Evolutionary conservation across 1,140 invertebrate species (phyloP).

Genomic region (Drosophila erecta): DNA sequence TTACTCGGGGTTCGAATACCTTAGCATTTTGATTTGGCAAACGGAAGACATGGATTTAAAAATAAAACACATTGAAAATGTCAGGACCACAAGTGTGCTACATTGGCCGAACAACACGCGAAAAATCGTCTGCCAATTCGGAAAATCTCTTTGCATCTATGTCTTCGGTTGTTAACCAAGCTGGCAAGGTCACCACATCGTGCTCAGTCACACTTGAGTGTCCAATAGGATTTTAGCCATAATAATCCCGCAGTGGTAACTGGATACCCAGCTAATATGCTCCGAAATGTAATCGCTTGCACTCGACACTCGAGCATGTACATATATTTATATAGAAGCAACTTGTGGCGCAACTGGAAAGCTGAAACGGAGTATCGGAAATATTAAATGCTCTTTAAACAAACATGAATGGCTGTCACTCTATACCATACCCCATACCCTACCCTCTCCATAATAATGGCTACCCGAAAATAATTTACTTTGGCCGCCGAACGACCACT

Average conservation of each 20-base stretch:
- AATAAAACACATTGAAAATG: slow-evolving; percentile 67
- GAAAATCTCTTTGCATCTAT: slow-evolving; percentile 25
- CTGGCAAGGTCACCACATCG: slow-evolving; percentile 33
- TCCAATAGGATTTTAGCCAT: neutral
- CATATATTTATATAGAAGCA: slow-evolving; percentile 27
- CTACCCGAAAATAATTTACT: neutral
- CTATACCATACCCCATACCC: neutral
- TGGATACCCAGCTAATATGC: slow-evolving; percentile 57
- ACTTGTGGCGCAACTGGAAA: slow-evolving; percentile 50
- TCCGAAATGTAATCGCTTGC: slow-evolving; percentile 61
- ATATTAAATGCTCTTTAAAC: slow-evolving; percentile 46
- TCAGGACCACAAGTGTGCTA: slow-evolving; percentile 64
- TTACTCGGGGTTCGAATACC: slow-evolving; percentile 8
- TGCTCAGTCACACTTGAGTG: neutral
- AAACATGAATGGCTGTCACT: neutral
- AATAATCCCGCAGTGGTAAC: slow-evolving; percentile 32
- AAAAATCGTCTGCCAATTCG: slow-evolving; percentile 37
- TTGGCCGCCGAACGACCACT: slow-evolving; percentile 1
- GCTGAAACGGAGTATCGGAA: slow-evolving; percentile 27
- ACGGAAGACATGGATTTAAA: slow-evolving; percentile 44
- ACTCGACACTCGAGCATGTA: slow-evolving; percentile 47
- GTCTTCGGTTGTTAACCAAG: slow-evolving; percentile 47
- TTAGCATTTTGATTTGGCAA: slow-evolving; percentile 22
- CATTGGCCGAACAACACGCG: slow-evolving; percentile 37
- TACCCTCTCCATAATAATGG: neutral